Base-by-base conservation (phyloP, 1,140 invertebrate species). In the Lordiphosa clarofinis region DNA sequence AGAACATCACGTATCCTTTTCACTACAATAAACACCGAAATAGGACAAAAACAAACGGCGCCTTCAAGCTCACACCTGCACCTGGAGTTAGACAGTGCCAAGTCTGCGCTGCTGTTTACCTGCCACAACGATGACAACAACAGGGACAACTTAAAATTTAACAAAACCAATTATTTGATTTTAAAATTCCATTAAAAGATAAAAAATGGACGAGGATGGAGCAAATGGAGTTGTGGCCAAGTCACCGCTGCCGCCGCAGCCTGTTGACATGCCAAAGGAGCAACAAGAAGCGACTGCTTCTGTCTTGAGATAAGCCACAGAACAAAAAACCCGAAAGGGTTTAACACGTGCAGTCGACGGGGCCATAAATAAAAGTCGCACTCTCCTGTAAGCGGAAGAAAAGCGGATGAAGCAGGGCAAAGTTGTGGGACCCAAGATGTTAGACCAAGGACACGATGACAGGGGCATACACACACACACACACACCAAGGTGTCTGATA, bases 151-250 rank as follows among this genome's bases (percentile, higher is more conserved):
- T 67, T 60, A 62, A 71, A 72, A 66, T 56, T 71, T 58, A 73
- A 67, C 67, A 73, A 71, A 73, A 71, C 67, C 67, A 71, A 73
- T 71, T 73, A 73, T 73, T 73, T 73, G 71, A 73, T 73, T 73
- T 73, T 67, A 71, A 73, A 73, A 73, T 73, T 71, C 71, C 71
- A 73, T 73, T 73, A 73, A 73, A 67, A 71, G 71, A 73, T 73
- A 73, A 71, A 71, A 12, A 31, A 40, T 39, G 21, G 11, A 42
- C 21, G 19, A 21, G 19, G 38, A 15, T 38, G 39, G 35, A 21
- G 39, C 39, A 48, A 21, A 47, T 33, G 12, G 35, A 31, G 28
- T 21, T 33, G 31, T 13, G 15, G 43, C 33, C 36, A 13, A 48
- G 46, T 31, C 44, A 13, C 24, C 19, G 64, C 40, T 56, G 58